These are phyloP conservation scores for Bradypus variegatus DNA, from an alignment of 2,797 vertebrate species.

Conservation along the genomic window DNA sequence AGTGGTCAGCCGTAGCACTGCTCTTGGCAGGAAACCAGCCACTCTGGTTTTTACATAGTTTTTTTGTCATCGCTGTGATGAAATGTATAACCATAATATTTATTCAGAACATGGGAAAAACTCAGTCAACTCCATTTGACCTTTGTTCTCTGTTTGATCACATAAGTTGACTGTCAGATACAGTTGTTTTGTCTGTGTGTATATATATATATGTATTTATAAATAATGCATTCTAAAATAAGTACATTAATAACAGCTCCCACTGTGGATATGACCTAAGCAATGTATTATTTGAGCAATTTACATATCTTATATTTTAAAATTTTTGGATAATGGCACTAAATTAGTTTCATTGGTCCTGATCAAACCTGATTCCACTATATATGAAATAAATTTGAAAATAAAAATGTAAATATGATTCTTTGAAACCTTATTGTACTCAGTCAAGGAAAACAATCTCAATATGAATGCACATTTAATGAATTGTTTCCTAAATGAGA, in stretches of 20 bases:
- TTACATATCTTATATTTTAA: neutral
- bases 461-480: conserved; percentile 17
- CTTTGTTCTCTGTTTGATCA: neutral
- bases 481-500: conserved; percentile 28
- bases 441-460: conserved; percentile 16
- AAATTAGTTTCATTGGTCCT: conserved; percentile 32
- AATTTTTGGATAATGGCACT: conserved; percentile 8
- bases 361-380: too few relatives aligned
- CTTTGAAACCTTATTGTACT: conserved; percentile 18
- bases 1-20: neutral
- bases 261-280: neutral
- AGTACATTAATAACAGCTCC: neutral
- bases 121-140: conserved; percentile 5
- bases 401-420: conserved; percentile 33
- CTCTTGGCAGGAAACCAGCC: neutral
- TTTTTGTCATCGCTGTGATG: neutral
- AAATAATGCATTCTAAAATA: neutral
- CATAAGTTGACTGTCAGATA: neutral
- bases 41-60: conserved; percentile 18
- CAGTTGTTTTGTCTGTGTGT: neutral
- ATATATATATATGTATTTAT: too few relatives aligned
- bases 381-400: conserved; percentile 16
- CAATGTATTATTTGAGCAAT: neutral
- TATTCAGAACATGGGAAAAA: neutral
- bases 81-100: neutral